Evolutionary conservation across 2,888 invertebrate species (phyloP), one percentile per base, ranked within the genome.

Genomic region (Agonopterix subpropinquella): DNA sequence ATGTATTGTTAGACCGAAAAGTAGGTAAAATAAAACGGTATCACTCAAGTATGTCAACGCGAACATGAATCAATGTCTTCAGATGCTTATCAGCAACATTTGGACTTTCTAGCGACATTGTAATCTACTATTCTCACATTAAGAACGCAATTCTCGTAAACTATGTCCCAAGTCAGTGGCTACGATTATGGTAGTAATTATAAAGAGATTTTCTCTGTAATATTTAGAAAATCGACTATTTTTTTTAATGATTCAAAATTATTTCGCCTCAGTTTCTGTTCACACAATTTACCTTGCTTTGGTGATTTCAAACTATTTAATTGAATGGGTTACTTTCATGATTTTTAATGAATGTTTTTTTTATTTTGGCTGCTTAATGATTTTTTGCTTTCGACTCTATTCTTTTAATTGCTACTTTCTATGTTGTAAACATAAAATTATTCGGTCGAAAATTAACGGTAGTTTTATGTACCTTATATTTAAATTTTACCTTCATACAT

Each of bases 131-230:
- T 49, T 52, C 52, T 49, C 52, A 52, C 52, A 47, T 52, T 47
- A 45, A 9, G 47, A 28, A 43, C 43, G 41, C 36, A 11, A 10
- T 11, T 43, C 43, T 45, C 45, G 45, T 45, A 45, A 36, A 36
- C 47, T 47, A 35, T 42, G 47, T 42, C 28, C 28, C 28, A 28
- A 28, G 28, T 28, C 28, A 28, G 47, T 18, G 39, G 28, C 39
- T 35, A 11, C 45, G 36, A 45, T 49, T 45, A 50, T 48, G 44
- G 47, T 48, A 36, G 47, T 46, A 53, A 53, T 53, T 53, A 53
- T 53, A 53, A 53, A 53, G 45, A 45, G 46, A 53, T 53, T 53
- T 53, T 35, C 42, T 48, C 44, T 47, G 18, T 47, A 45, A 47
- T 49, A 52, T 53, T 50, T 50, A 50, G 48, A 48, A 48, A 50